Evolutionary conservation across 2,797 vertebrate genomes (phyloP).

Genomic region (Cynodonichthys magdalenae): DNA sequence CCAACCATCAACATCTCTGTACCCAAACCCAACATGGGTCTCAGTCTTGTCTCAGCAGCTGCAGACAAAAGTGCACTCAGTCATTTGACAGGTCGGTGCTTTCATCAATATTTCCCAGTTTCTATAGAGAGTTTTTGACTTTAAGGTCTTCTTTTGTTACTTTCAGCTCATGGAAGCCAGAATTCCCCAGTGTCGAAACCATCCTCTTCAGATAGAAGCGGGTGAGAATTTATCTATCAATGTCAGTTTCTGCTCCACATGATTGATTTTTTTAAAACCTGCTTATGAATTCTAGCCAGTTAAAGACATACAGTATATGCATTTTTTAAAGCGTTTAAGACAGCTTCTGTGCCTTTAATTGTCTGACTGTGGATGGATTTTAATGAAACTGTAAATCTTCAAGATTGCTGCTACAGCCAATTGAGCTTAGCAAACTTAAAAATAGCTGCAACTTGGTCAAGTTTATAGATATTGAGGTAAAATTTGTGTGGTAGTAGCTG

Average conservation of each 20-base stretch:
- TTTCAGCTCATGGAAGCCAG: slow-evolving; percentile 73
- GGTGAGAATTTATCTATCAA: slow-evolving; percentile 61
- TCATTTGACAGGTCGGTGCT: slow-evolving; percentile 48
- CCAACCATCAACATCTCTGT: slow-evolving; percentile 72
- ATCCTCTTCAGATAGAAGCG: slow-evolving; percentile 76
- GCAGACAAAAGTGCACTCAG: slow-evolving; percentile 63
- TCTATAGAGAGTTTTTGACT: not conserved
- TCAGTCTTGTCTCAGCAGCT: slow-evolving; percentile 35
- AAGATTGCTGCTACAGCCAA: too few species aligned
- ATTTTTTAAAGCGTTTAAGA: too few species aligned
- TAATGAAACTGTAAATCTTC: too few species aligned
- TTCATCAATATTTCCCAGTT: not conserved
- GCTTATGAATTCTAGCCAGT: too few species aligned
- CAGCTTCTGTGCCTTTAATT: too few species aligned
- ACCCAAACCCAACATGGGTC: slow-evolving; percentile 68
- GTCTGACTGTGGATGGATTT: too few species aligned
- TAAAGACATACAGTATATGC: too few species aligned
- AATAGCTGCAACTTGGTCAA: too few species aligned
- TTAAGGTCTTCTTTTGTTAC: slow-evolving; percentile 2
- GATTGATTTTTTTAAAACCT: not conserved
- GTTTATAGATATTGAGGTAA: too few species aligned
- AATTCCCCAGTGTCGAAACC: slow-evolving; percentile 74
- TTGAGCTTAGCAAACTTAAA: too few species aligned
- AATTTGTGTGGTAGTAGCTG: too few species aligned
- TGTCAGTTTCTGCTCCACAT: not conserved